Percentiles rank a stretch among this genome's conserved stretches.
phyloP scores from a whole-genome alignment of 2,888 invertebrate species.

The Apodemia mormo region DNA sequence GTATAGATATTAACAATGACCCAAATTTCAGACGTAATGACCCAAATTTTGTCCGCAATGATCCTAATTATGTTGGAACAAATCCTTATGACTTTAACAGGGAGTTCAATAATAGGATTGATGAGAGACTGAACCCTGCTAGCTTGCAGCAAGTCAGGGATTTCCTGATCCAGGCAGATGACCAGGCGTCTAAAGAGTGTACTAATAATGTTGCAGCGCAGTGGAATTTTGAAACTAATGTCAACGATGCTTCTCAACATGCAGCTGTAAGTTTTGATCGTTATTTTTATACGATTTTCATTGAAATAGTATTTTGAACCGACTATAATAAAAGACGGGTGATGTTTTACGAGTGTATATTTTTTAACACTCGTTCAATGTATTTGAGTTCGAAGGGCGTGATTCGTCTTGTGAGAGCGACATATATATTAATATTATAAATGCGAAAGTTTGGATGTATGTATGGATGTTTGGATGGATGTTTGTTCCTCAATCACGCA shows the following conservation, averaged over 20 bases:
- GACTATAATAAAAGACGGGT: background rate
- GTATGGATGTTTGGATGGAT: too few species aligned
- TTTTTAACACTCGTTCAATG: too few species aligned
- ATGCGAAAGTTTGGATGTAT: too few species aligned
- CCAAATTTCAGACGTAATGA: slow-evolving; percentile 74
- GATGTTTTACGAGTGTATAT: background rate
- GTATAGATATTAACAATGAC: slow-evolving; percentile 72
- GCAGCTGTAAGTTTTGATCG: slow-evolving; percentile 87
- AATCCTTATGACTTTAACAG: slow-evolving; percentile 68
- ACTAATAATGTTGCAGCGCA: slow-evolving; percentile 93
- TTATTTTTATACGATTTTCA: background rate
- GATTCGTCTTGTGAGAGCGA: too few species aligned
- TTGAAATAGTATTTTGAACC: background rate
- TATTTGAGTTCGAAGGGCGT: too few species aligned
- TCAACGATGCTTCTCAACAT: slow-evolving; percentile 90
- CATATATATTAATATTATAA: too few species aligned
- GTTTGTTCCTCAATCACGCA: too few species aligned
- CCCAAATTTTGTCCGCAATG: slow-evolving; percentile 74
- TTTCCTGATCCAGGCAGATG: slow-evolving; percentile 86
- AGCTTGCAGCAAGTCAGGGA: slow-evolving; percentile 76
- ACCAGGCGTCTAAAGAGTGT: slow-evolving; percentile 89
- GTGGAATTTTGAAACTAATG: slow-evolving; percentile 94
- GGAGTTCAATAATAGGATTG: slow-evolving; percentile 50
- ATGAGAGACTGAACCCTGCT: slow-evolving; percentile 67
- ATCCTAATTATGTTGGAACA: slow-evolving; percentile 67